These are phyloP conservation scores for Automeris io DNA, from an alignment of 2,888 invertebrate genomes.

Conservation along the genomic window DNA sequence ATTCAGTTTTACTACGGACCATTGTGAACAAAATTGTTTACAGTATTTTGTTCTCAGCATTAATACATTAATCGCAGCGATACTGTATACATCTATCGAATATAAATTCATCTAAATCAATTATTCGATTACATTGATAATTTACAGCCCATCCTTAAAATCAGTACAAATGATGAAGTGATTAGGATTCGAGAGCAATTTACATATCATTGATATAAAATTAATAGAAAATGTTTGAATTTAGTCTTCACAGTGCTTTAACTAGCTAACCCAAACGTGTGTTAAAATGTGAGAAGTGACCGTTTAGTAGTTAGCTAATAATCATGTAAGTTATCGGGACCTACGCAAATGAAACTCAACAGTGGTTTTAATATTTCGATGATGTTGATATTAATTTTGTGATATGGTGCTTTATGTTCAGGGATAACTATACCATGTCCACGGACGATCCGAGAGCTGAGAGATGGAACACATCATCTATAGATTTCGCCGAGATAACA, in stretches of 20 bases:
- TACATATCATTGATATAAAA: conserved; percentile 36
- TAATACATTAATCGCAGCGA: too few species aligned
- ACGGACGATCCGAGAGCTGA: conserved; percentile 54
- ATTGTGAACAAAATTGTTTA: too few species aligned
- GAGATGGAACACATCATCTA: conserved; percentile 78
- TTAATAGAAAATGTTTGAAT: conserved; percentile 8
- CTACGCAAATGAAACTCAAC: conserved; percentile 34
- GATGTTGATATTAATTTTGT: conserved; percentile 12
- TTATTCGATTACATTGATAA: too few species aligned
- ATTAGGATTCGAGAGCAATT: conserved; percentile 21
- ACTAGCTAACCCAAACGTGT: conserved; percentile 2
- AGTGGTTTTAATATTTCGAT: too few species aligned
- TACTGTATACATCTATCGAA: too few species aligned
- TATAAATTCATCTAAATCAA: too few species aligned
- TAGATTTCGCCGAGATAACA: conserved; percentile 81
- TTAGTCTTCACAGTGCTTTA: conserved; percentile 2
- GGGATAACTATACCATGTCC: conserved; percentile 52
- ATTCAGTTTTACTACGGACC: too few species aligned
- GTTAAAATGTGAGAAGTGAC: conserved; percentile 45
- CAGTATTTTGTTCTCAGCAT: too few species aligned
- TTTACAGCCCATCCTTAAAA: too few species aligned
- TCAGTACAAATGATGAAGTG: too few species aligned
- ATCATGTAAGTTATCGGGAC: conserved; percentile 50
- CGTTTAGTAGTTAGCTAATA: conserved; percentile 25
- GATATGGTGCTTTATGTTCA: conserved; percentile 28